Base-by-base conservation (phyloP, 1,140 invertebrate genomes). In the Globodera rostochiensis region DNA sequence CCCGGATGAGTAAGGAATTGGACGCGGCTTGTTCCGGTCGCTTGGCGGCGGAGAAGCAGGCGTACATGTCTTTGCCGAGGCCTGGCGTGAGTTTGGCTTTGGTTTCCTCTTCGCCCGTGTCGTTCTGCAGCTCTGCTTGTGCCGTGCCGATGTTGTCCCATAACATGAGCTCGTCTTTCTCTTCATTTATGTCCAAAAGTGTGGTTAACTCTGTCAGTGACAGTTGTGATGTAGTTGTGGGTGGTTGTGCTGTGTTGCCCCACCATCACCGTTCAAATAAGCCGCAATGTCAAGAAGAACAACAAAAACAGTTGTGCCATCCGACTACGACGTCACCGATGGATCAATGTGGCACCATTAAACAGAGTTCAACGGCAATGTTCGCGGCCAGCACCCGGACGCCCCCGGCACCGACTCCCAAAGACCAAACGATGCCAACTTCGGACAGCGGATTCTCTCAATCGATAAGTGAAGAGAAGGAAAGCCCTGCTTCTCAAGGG, bases 11-110 rank as follows among this genome's bases (percentile, higher is more conserved):
- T 1, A 78, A 78, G 21, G 77, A 80, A 45, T 83, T 81, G 2
- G 88, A 89, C 75, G 94, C 97, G 6, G 93, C 96, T 64, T 95
- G 97, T 87, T 92, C 94, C 21, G 95, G 94, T 86, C 92, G 94
- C 85, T 92, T 91, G 25, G 89, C 90, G 45, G 90, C 94, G 13
- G 95, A 96, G 86, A 95, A 95, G 88, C 94, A 95, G 88, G 95
- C 95, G 78, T 97, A 98, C 90, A 94, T 96, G 93, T 97, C 95
- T 49, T 92, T 98, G 83, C 96, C 96, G 21, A 92, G 95, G 88
- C 95, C 95, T 81, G 95, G 95, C 87, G 95, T 97, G 92, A 93
- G 94, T 92, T 46, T 75, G 53, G 1, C 36, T 47, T 50, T 76
- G 69, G 71, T 73, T 11, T 53, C 21, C 53, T 46, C 46, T 25